Percentiles rank a stretch among this genome's conserved stretches.
phyloP scores from a whole-genome alignment of 1,140 invertebrate genomes.

The Leptopilina clavipes region DNA sequence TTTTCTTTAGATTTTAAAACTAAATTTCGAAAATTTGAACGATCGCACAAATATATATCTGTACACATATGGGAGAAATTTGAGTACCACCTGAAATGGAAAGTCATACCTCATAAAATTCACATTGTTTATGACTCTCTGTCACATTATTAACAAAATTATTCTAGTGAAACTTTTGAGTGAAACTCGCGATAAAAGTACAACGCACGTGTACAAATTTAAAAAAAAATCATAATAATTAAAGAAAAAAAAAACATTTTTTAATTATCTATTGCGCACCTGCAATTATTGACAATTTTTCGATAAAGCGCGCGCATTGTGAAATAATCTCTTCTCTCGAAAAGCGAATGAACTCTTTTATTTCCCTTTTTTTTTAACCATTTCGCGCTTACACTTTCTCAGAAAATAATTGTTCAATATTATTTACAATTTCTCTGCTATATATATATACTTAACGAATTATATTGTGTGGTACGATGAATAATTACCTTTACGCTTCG shows the following conservation, averaged over 20 bases:
- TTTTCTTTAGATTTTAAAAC: too few relatives aligned
- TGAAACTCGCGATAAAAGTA: conserved; percentile 7
- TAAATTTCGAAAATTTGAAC: too few relatives aligned
- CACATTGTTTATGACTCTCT: not conserved
- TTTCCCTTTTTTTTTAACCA: not conserved
- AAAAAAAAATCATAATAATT: not conserved
- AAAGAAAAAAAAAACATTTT: not conserved
- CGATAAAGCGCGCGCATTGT: not conserved
- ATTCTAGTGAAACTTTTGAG: not conserved
- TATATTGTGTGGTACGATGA: not conserved
- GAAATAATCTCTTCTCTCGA: not conserved
- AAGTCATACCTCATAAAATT: not conserved
- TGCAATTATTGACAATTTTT: conserved; percentile 10
- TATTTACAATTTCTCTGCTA: not conserved
- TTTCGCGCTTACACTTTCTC: not conserved
- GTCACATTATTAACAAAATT: conserved; percentile 26
- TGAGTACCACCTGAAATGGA: not conserved
- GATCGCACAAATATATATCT: not conserved
- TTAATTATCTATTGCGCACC: conserved; percentile 7
- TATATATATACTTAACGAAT: not conserved
- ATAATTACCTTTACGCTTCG: conserved; percentile 19
- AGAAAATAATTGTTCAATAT: not conserved
- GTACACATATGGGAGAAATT: not conserved
- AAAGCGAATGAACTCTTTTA: not conserved
- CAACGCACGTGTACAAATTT: not conserved